Base-by-base conservation (phyloP, 2,888 invertebrate genomes). In the Parnassius smintheus region DNA sequence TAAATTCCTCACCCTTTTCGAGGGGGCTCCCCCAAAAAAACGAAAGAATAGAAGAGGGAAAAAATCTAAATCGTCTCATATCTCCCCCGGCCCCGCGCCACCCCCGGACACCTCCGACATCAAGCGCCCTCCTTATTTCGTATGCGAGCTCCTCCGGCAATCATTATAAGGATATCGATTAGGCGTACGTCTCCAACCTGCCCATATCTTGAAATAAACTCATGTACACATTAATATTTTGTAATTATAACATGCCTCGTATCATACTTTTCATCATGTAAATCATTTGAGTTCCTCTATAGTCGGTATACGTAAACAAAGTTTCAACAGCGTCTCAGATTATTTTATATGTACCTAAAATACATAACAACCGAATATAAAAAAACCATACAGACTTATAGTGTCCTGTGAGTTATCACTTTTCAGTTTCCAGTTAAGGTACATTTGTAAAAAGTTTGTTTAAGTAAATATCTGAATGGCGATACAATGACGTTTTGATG, bases 111-210 rank as follows among this genome's bases (percentile, higher is more conserved):
- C 91, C 90, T 88, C 86, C 80, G 75, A 77, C 83, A 83, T 85
- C 86, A 85, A 83, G 86, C 87, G 84, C 88, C 92, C 90, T 90
- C 89, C 92, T 92, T 91, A 92, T 92, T 92, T 91, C 91, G 92
- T 92, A 92, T 92, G 91, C 92, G 90, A 91, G 91, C 85, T 91
- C 88, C 91, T 91, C 86, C 82, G 86, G 90, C 91, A 91, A 92
- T 92, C 92, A 92, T 92, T 92, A 92, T 90, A 90, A 91, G 89
- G 86, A 87, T 92, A 92, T 92, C 92, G 92, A 92, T 92, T 92
- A 92, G 91, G 82, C 80, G 85, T 84, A 85, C 84, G 86, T 83
- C 81, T 86, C 84, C 80, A 87, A 90, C 90, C 88, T 90, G 89
- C 84, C 83, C 87, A 90, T 90, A 88, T 91, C 88, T 88, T 82